These are phyloP conservation scores for Iphiclides podalirius DNA, from an alignment of 2,888 invertebrate genomes.

Conservation along the genomic window DNA sequence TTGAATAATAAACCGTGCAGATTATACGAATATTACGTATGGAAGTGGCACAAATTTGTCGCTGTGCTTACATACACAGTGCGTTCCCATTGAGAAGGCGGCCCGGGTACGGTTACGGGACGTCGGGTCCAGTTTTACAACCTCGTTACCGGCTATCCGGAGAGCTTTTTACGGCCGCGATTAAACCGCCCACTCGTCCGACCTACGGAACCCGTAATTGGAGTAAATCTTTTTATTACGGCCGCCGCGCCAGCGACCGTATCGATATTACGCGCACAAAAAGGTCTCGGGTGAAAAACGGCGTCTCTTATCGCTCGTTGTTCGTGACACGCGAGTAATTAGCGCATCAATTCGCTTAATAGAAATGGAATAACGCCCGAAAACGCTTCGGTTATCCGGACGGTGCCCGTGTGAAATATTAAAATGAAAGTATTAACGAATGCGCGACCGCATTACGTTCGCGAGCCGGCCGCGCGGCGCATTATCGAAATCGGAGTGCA, in stretches of 20 bases:
- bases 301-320: conserved; percentile 4
- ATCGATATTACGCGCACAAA: not conserved
- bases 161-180: conserved; percentile 65
- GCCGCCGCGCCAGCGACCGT: conserved; percentile 29
- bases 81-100: conserved; percentile 41
- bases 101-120: conserved; percentile 45
- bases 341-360: conserved; percentile 23
- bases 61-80: conserved; percentile 35
- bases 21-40: not conserved
- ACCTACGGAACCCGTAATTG: conserved; percentile 62
- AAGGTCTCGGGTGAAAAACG: conserved; percentile 7
- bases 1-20: conserved; percentile 6
- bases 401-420: conserved; percentile 66
- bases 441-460: conserved; percentile 65
- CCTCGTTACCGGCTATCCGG: conserved; percentile 65
- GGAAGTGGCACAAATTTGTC: conserved; percentile 19
- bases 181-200: conserved; percentile 57
- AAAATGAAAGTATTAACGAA: conserved; percentile 70
- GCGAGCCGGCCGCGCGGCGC: conserved; percentile 61
- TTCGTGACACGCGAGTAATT: conserved; percentile 16
- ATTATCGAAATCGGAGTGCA: conserved; percentile 77
- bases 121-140: conserved; percentile 52
- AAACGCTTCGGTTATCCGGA: conserved; percentile 57
- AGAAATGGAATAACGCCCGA: conserved; percentile 52
- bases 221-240: conserved; percentile 65